Conservation (phyloP, 2,797 vertebrate genomes). For the Sebastes matsubarae region DNA sequence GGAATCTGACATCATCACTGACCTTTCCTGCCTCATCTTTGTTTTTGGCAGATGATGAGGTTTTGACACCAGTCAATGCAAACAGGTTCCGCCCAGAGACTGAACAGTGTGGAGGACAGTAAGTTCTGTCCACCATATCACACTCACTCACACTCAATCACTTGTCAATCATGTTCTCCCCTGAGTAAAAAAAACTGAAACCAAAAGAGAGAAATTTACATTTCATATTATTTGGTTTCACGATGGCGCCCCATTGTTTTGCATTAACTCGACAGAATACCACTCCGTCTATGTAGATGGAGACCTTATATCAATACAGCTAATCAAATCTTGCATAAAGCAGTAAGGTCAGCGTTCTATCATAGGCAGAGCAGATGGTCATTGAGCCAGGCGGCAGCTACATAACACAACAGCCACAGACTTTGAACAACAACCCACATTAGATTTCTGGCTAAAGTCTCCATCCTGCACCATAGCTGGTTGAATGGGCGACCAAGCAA, state of each 20-base stretch:
- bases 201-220: neutral
- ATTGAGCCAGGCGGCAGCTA: neutral
- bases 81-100: neutral
- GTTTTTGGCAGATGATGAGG: conserved; percentile 62
- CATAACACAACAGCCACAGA: neutral
- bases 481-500: neutral
- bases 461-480: neutral
- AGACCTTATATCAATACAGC: neutral
- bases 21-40: conserved; percentile 62
- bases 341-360: neutral
- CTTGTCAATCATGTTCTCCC: neutral
- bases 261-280: neutral
- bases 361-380: neutral
- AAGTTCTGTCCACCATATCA: neutral
- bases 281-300: neutral
- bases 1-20: neutral
- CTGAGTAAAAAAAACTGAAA: neutral
- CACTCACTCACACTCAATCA: neutral
- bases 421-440: neutral
- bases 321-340: neutral
- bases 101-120: neutral
- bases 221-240: neutral
- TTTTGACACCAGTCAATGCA: conserved; percentile 47
- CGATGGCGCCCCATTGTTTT: no score
- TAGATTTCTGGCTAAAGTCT: neutral